Evolutionary conservation across 2,888 invertebrate genomes (phyloP), one percentile per base, ranked within the genome.

Genomic region (Gibbula magus): DNA sequence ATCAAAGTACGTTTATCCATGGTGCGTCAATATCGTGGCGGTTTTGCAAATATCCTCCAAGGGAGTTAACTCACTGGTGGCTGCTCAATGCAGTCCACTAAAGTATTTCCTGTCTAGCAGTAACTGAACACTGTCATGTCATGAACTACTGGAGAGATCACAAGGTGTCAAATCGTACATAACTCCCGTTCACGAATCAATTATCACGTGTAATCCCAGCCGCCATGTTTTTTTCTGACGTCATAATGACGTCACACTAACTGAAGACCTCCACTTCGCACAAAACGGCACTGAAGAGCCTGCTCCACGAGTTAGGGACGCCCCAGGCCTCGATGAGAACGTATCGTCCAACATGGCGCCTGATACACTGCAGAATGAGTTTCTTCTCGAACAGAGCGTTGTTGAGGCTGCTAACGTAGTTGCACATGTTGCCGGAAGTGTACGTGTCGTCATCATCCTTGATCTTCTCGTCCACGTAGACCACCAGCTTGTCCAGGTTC

Each of bases 271-370:
- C 92, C 10, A 94, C 94, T 89, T 94, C 94, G 85, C 94, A 94
- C 25, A 94, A 89, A 29, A 94, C 93, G 45, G 94, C 93, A 73
- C 93, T 93, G 88, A 94, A 94, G 20, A 94, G 90, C 73, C 93
- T 88, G 82, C 93, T 93, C 93, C 93, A 94, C 70, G 94, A 90
- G 85, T 93, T 93, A 53, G 93, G 92, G 18, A 93, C 92, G 35
- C 94, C 94, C 86, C 93, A 93, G 2, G 94, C 94, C 86, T 94
- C 93, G 70, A 94, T 93, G 86, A 94, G 93, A 32, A 94, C 92
- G 85, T 93, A 94, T 7, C 94, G 92, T 5, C 94, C 94, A 32
- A 89, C 86, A 80, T 91, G 90, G 4, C 92, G 92, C 74, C 89
- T 81, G 78, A 89, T 88, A 85, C 94, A 94, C 84, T 93, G 93